Conservation (phyloP, 23 tunicate genomes). For the Aplidium turbinatum region DNA sequence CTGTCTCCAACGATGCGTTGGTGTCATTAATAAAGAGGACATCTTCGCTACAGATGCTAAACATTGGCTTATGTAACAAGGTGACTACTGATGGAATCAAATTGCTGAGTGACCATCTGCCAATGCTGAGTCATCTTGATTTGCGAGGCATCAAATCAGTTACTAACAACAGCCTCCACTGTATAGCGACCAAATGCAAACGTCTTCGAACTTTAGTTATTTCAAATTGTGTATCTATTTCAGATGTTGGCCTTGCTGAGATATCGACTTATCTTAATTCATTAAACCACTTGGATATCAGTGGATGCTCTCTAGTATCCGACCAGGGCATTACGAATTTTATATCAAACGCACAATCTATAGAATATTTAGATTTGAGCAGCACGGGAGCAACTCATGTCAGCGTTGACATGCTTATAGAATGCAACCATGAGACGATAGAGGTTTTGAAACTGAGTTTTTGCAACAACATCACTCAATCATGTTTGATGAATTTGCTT, state of each 20-base stretch:
- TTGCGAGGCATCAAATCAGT: constrained; percentile 58
- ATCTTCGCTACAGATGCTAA: constrained; percentile 4
- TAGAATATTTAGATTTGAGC: constrained; percentile 47
- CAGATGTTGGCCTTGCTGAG: constrained; percentile 49
- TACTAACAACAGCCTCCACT: constrained; percentile 40
- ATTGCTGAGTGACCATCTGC: constrained; percentile 15
- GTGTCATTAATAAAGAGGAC: constrained; percentile 18
- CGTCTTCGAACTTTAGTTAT: constrained; percentile 32
- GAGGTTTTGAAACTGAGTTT: constrained; percentile 64
- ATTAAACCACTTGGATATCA: constrained; percentile 35
- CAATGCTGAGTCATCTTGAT: constrained; percentile 40
- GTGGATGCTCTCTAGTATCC: constrained; percentile 58
- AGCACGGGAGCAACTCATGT: constrained; percentile 51
- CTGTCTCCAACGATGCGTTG: constrained; percentile 34
- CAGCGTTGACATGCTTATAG: constrained; percentile 30
- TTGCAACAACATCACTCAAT: constrained; percentile 60
- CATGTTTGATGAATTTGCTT: constrained; percentile 38
- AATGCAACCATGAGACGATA: constrained; percentile 9
- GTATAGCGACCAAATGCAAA: constrained; percentile 50
- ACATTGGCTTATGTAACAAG: constrained; percentile 71
- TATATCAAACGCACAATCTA: constrained; percentile 1
- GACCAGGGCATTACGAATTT: constrained; percentile 50
- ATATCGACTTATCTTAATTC: constrained; percentile 30
- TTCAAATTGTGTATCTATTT: constrained; percentile 44
- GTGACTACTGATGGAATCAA: constrained; percentile 36